Percentiles rank a stretch among this genome's conserved stretches.
Conservation (phyloP, 2,113 vertebrate species). For the Salvelinus fontinalis region DNA sequence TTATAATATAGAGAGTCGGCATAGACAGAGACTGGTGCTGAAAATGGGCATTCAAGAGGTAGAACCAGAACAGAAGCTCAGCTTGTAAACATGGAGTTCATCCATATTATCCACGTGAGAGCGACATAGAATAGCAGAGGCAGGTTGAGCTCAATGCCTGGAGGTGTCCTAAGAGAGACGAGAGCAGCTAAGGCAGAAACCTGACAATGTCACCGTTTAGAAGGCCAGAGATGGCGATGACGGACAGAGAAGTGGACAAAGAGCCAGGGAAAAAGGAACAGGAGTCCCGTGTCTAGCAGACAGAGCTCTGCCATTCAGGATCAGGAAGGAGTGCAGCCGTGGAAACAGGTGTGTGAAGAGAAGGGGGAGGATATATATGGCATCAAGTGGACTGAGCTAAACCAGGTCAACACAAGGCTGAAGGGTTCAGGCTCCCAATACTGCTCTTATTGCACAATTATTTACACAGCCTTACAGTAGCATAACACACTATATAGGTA, state of each 20-base stretch:
- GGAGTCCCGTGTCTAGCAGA: background rate
- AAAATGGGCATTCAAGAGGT: background rate
- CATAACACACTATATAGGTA: background rate
- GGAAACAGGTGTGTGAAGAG: slow-evolving; percentile 17
- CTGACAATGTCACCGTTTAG: background rate
- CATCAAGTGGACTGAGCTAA: slow-evolving; percentile 36
- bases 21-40: background rate
- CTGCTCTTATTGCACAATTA: background rate
- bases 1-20: background rate
- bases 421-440: no score
- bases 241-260: slow-evolving; percentile 2
- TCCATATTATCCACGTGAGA: background rate
- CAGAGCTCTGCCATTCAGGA: background rate
- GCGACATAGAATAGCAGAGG: background rate
- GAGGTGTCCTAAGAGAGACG: background rate
- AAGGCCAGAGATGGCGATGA: background rate
- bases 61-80: background rate
- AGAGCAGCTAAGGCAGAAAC: background rate
- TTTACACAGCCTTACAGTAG: background rate
- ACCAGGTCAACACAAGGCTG: slow-evolving; percentile 23
- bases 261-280: background rate
- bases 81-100: background rate
- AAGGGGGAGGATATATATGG: slow-evolving; percentile 3
- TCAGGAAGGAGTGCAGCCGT: background rate
- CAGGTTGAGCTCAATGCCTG: background rate